Evolutionary conservation across 2,113 vertebrate species (phyloP).

Genomic region (Bostrychus sinensis): DNA sequence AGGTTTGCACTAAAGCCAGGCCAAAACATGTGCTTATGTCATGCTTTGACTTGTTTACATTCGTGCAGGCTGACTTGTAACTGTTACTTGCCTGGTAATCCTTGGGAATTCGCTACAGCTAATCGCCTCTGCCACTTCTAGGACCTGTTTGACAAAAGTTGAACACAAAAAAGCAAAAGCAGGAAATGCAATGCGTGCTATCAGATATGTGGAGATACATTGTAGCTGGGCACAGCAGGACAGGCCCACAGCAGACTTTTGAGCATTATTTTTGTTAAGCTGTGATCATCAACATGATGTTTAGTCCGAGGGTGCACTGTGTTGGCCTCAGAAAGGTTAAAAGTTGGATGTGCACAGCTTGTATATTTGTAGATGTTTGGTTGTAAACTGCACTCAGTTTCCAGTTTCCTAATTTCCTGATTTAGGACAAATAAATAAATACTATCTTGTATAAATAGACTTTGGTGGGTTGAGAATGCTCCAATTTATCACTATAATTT

Average conservation of each 20-base stretch:
- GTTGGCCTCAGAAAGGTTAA: slow-evolving; percentile 65
- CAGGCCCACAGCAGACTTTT: slow-evolving; percentile 45
- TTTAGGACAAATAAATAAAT: slow-evolving; percentile 78
- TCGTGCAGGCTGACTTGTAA: slow-evolving; percentile 64
- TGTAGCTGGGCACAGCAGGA: slow-evolving; percentile 55
- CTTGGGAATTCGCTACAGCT: slow-evolving; percentile 64
- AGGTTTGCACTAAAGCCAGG: slow-evolving; percentile 23
- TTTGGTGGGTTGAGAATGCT: slow-evolving; percentile 39
- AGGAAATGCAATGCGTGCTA: slow-evolving; percentile 48
- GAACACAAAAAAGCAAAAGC: slow-evolving; percentile 52
- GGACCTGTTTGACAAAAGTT: slow-evolving; percentile 40
- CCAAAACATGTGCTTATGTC: slow-evolving; percentile 62
- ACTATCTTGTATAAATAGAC: slow-evolving; percentile 60
- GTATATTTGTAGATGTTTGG: slow-evolving; percentile 79
- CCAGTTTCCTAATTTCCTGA: slow-evolving; percentile 80
- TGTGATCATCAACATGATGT: slow-evolving; percentile 57
- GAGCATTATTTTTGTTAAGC: slow-evolving; percentile 67
- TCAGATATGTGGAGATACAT: slow-evolving; percentile 56
- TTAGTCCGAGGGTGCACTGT: slow-evolving; percentile 54
- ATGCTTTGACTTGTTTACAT: slow-evolving; percentile 72
- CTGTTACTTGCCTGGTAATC: slow-evolving; percentile 66
- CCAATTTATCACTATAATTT: slow-evolving; percentile 31
- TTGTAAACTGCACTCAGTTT: slow-evolving; percentile 72
- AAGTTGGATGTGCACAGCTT: slow-evolving; percentile 71
- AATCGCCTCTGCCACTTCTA: slow-evolving; percentile 51